Evolutionary conservation across 2,797 vertebrate species (phyloP).

Genomic region (Macrochelys suwanniensis): DNA sequence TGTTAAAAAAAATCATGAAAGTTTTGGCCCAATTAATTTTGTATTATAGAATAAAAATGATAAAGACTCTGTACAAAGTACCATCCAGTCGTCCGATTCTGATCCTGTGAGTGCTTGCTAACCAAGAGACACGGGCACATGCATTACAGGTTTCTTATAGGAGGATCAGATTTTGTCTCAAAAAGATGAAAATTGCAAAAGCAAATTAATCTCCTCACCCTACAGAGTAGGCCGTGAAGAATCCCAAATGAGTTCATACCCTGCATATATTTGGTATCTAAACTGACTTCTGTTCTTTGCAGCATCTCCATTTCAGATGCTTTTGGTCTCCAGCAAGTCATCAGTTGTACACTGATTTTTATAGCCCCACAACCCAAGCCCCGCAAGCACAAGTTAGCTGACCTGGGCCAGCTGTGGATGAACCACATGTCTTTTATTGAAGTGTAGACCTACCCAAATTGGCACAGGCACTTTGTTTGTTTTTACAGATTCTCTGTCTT

Average conservation of each 20-base stretch:
- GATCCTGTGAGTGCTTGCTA: constrained; percentile 51
- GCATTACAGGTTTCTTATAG: background rate
- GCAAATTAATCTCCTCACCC: background rate
- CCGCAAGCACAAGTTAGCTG: no score
- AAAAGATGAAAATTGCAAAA: background rate
- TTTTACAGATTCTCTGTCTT: background rate
- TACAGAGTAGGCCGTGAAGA: background rate
- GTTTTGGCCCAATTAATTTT: constrained; percentile 44
- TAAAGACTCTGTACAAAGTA: background rate
- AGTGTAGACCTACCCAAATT: background rate
- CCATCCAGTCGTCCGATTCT: constrained; percentile 33
- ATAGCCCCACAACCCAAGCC: no score
- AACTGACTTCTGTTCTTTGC: background rate
- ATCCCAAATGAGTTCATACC: background rate
- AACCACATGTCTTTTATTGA: no score
- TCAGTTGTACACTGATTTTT: background rate
- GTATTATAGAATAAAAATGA: background rate
- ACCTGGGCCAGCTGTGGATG: no score
- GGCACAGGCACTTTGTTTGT: background rate
- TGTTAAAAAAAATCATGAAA: constrained; percentile 35
- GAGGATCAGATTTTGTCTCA: constrained; percentile 15
- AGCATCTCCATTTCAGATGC: background rate
- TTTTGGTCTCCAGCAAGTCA: constrained; percentile 8
- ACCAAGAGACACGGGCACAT: background rate
- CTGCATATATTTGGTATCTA: rapidly evolving